Evolutionary conservation across 2,113 vertebrate genomes (phyloP), one percentile per base, ranked within the genome.

Genomic region (Solea senegalensis): DNA sequence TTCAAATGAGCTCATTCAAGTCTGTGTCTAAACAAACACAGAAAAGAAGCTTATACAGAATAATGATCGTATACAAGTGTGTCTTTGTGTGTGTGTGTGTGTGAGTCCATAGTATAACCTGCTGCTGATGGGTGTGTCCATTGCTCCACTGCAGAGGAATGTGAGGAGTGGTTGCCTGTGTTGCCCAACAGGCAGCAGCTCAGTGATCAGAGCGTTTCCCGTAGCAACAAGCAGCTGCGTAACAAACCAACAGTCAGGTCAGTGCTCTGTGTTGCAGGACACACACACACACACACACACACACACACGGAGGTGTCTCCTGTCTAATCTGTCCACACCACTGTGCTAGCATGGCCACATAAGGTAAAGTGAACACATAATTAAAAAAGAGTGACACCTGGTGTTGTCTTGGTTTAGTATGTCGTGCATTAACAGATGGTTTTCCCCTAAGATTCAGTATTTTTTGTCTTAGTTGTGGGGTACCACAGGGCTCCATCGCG

Each of bases 151-250:
- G 39, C 28, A 63, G 46, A 86, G 81, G 88, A 87, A 91, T 91
- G 90, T 66, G 65, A 84, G 90, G 88, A n/a, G 84, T 78, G 84
- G 83, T 70, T 74, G 50, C 50, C 50, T 52, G 51, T 9, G 72
- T 86, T 82, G 53, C 69, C 64, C 82, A 89, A 85, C 82, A 78
- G 64, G 54, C 69, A 76, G 75, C 68, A 46, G 28, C 41, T 52
- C 16, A 52, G 56, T 16, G 0, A 53, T 48, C 60, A 55, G 51
- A 57, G 49, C 13, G 54, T 74, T 67, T 26, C 51, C 77, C 68
- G 65, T 82, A 52, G 82, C 80, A 89, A 86, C 83, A 63, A 1
- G 66, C 3, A 1, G 55, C 72, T 79, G 70, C 65, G 81, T 60
- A 55, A 48, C 45, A 48, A 48, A 68, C 40, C 72, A 80, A 88